Conservation (phyloP, 1,140 invertebrate genomes). For the Euwallacea similis region DNA sequence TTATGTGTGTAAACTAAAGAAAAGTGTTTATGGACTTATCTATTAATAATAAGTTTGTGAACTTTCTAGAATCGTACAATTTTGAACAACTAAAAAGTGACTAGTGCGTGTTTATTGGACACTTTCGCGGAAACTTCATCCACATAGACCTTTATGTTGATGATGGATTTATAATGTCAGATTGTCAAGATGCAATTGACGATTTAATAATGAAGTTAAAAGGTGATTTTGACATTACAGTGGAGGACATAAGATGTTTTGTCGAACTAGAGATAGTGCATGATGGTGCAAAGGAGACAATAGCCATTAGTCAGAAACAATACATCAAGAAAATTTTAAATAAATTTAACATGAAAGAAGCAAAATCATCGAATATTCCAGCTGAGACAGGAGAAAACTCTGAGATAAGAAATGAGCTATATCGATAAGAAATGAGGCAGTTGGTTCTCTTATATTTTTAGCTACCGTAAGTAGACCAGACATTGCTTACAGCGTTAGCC, state of each 20-base stretch:
- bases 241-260: not conserved
- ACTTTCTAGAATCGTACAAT: not conserved
- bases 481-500: constrained; percentile 50
- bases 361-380: not conserved
- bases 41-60: constrained; percentile 2
- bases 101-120: not conserved
- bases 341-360: not conserved
- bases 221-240: not conserved
- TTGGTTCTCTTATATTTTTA: constrained; percentile 53
- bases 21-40: constrained; percentile 13
- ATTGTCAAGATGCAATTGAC: not conserved
- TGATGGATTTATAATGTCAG: constrained; percentile 2
- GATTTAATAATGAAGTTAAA: not conserved
- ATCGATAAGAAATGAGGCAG: constrained; percentile 47
- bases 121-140: not conserved
- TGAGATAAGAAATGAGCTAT: constrained; percentile 7
- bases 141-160: not conserved
- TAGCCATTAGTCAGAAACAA: not conserved
- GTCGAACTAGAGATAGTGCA: not conserved
- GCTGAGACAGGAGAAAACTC: too few species aligned
- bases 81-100: constrained; percentile 1
- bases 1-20: constrained; percentile 12
- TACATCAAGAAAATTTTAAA: not conserved
- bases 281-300: not conserved
- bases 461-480: constrained; percentile 51